These are phyloP conservation scores for Columba guinea DNA, from an alignment of 2,797 vertebrate species.

Conservation along the genomic window DNA sequence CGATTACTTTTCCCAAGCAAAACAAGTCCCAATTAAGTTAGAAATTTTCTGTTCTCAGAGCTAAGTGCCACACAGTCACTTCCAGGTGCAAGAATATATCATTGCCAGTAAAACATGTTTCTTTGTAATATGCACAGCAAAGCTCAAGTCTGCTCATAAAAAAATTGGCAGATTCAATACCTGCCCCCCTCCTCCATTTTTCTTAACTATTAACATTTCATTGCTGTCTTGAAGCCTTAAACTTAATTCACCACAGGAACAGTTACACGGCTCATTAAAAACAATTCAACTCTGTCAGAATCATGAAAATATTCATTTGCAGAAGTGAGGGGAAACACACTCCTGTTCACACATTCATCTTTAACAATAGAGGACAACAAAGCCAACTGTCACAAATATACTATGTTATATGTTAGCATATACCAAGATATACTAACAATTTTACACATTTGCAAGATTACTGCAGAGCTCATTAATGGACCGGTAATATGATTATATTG, in stretches of 20 bases:
- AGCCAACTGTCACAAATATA: not conserved
- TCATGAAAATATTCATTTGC: not conserved
- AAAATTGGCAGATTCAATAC: rapidly evolving
- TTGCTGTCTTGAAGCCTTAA: not conserved
- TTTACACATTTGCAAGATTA: not conserved
- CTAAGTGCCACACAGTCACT: not conserved
- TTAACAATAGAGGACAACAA: not conserved
- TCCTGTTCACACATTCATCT: not conserved
- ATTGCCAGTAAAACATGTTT: not conserved
- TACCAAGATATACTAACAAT: not conserved
- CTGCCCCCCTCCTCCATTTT: not conserved
- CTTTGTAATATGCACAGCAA: not conserved
- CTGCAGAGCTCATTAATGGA: not conserved
- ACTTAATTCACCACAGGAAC: not conserved
- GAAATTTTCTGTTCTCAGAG: not conserved
- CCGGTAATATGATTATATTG: not conserved
- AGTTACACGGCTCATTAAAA: not conserved
- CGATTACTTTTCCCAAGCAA: not conserved
- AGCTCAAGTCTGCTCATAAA: not conserved
- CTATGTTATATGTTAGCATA: not conserved
- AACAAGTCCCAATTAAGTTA: not conserved
- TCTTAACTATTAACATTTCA: not conserved
- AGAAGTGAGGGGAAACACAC: not conserved
- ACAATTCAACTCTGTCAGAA: not conserved
- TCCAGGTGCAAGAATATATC: not conserved